A percentile compares a stretch with the other conserved stretches of the same genome.
These are phyloP conservation scores for Xylota sylvarum DNA, from an alignment of 2,888 invertebrate species.

Conservation along the genomic window DNA sequence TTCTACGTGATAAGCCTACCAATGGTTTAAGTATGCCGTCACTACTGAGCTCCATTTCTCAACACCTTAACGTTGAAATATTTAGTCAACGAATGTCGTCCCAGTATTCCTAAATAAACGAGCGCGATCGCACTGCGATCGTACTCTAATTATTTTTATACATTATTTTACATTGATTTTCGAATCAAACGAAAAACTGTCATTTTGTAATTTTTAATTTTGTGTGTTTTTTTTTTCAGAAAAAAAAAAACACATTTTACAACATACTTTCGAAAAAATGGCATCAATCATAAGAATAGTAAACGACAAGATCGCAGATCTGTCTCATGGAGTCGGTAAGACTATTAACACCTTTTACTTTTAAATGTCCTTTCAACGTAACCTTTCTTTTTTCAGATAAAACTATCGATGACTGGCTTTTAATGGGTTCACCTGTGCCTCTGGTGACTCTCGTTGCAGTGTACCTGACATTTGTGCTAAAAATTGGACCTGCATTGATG, in stretches of 20 bases:
- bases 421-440: conserved; percentile 91
- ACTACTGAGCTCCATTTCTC: conserved; percentile 10
- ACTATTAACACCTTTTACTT: conserved; percentile 21
- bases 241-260: conserved; percentile 2
- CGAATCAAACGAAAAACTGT: background rate
- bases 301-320: conserved; percentile 82
- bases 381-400: conserved; percentile 87
- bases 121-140: conserved; percentile 25
- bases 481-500: conserved; percentile 91
- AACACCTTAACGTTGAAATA: conserved; percentile 3
- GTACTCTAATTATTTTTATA: background rate
- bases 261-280: conserved; percentile 78
- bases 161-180: background rate
- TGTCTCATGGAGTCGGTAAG: conserved; percentile 83
- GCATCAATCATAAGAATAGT: conserved; percentile 82
- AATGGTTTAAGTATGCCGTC: conserved; percentile 24
- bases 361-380: background rate
- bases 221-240: conserved; percentile 24
- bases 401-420: conserved; percentile 90
- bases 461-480: conserved; percentile 91
- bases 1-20: conserved; percentile 51
- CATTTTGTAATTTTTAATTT: background rate
- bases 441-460: conserved; percentile 88
- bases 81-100: background rate
- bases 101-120: conserved; percentile 35